Evolutionary conservation across 2,888 invertebrate species (phyloP), one percentile per base, ranked within the genome.

Genomic region (Sinotaia quadrata): DNA sequence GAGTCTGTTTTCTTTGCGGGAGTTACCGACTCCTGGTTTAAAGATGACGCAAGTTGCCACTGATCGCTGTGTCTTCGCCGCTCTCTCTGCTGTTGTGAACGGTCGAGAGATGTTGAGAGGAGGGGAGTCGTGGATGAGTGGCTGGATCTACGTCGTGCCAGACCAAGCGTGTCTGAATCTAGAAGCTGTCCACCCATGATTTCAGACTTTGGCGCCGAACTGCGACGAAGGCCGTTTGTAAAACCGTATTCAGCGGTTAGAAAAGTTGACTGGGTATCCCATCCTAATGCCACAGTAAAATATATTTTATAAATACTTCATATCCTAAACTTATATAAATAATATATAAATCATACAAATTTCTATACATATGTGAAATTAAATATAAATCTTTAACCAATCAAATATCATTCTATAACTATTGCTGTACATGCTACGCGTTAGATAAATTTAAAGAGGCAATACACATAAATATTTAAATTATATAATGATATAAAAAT

Each of bases 111-210:
- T 15, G 49, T 33, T 29, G 34, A 4, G 49, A 7, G 24, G 61
- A 61, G 34, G 49, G 31, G 61, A 52, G 41, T 31, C 31, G 56
- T 31, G 29, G 65, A 65, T 5, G 65, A 41, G 44, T 52, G 65
- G 24, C 65, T 65, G 21, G 65, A 36, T n/a, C 65, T 18, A n/a
- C 65, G 27, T 10, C 56, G 29, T 10, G 65, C 65, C 44, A 56
- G 33, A 5, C 52, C 29, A n/a, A 65, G 33, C 29, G 56, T 27
- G 37, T 65, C 65, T 24, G 56, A 56, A 37, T 65, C 65, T 41
- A 65, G 41, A 12, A 65, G 24, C 2, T 47, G 41, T 7, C 54
- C 56, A 10, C 36, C 65, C 8, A 24, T 15, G 44, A 56, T 36
- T 2, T 65, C 56, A 3, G 65, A 56, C 5, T 52, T 24, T 0